Conservation (phyloP, 2,797 vertebrate species). For the Eospalax fontanierii region DNA sequence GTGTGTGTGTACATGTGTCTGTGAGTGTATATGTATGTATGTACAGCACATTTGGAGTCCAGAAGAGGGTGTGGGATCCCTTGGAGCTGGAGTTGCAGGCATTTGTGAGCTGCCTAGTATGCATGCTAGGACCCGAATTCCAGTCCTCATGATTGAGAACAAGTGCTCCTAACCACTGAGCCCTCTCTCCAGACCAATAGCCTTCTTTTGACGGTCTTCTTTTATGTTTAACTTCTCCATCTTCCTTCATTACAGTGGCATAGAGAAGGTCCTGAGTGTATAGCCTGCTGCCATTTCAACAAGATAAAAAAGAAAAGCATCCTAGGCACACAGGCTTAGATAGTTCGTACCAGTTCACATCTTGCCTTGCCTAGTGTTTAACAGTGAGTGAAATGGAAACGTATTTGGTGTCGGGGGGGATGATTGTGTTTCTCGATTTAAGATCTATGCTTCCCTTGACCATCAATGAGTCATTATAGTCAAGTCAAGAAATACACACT, state of each 20-base stretch:
- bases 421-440: neutral
- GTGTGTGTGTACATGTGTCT: too few relatives aligned
- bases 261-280: neutral
- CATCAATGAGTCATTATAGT: neutral
- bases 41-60: too few relatives aligned
- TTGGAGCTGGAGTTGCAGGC: too few relatives aligned
- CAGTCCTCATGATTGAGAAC: too few relatives aligned
- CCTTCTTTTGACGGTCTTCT: conserved; percentile 21
- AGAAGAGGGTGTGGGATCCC: too few relatives aligned
- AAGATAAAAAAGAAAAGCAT: neutral
- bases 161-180: too few relatives aligned
- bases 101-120: too few relatives aligned
- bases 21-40: too few relatives aligned
- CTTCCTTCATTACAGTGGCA: neutral
- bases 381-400: neutral
- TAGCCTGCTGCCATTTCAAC: neutral
- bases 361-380: neutral
- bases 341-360: neutral
- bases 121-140: too few relatives aligned
- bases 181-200: too few relatives aligned
- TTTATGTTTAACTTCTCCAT: neutral
- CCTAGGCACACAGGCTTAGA: neutral
- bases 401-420: neutral
- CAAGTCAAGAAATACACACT: neutral
- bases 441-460: neutral